These are phyloP conservation scores for Phataginus tricuspis DNA, from an alignment of 2,797 vertebrate genomes.

Conservation along the genomic window DNA sequence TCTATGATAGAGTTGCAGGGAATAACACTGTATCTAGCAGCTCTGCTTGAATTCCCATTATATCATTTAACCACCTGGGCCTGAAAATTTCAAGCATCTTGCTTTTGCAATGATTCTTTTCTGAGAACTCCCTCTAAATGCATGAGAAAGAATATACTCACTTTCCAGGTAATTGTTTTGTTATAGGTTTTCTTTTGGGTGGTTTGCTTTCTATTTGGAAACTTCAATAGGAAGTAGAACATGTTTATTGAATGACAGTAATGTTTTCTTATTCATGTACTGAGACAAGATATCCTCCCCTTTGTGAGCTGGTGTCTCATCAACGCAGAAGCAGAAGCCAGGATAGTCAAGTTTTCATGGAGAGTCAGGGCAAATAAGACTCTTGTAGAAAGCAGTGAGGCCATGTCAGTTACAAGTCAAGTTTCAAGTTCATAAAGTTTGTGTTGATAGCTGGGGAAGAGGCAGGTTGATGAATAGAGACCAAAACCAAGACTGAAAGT, in stretches of 20 bases:
- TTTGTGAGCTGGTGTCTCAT: background rate
- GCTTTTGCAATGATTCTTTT: constrained; percentile 40
- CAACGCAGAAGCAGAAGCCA: background rate
- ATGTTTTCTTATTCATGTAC: background rate
- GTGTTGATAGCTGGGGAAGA: background rate
- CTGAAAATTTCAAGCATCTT: constrained; percentile 53
- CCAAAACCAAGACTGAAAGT: background rate
- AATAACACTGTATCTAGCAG: background rate
- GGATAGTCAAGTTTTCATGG: background rate
- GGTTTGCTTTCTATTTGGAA: constrained; percentile 36
- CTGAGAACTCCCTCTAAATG: constrained; percentile 41
- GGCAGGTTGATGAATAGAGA: background rate
- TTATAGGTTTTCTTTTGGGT: constrained; percentile 55
- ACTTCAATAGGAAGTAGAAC: constrained; percentile 36
- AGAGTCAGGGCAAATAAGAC: background rate
- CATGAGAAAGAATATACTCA: constrained; percentile 40
- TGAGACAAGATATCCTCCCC: background rate
- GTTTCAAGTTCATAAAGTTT: background rate
- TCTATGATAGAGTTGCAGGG: background rate
- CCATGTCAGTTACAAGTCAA: background rate
- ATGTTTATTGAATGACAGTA: background rate
- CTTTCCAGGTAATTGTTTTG: constrained; percentile 64
- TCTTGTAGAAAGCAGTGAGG: background rate
- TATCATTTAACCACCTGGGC: background rate
- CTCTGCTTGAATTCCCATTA: constrained; percentile 53